These are phyloP conservation scores for Phortica variegata DNA, from an alignment of 1,140 invertebrate species.

Conservation along the genomic window DNA sequence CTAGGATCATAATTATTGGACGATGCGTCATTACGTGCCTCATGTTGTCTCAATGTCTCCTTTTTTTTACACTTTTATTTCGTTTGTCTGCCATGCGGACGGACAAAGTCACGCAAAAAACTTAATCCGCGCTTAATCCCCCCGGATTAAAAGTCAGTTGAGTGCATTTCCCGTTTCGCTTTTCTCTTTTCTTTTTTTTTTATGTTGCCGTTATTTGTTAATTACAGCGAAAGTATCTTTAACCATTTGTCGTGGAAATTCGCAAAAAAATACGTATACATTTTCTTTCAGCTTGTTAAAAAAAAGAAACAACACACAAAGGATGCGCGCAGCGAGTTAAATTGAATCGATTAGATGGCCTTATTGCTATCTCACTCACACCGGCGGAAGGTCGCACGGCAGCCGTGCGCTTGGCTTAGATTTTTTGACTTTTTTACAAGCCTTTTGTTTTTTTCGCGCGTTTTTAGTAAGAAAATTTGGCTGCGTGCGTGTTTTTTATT, in stretches of 20 bases:
- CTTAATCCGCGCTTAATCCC: constrained; percentile 25
- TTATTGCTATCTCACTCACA: no score
- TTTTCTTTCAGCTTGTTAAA: constrained; percentile 15
- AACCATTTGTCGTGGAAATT: constrained; percentile 49
- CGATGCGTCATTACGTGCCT: constrained; percentile 18
- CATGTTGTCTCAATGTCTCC: no score
- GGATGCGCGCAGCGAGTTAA: constrained; percentile 30
- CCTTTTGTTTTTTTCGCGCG: constrained; percentile 28
- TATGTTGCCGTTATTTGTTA: constrained; percentile 24
- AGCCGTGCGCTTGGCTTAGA: constrained; percentile 27
- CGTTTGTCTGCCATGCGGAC: constrained; percentile 27
- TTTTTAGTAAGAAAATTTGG: constrained; percentile 20
- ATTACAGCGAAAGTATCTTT: constrained; percentile 31
- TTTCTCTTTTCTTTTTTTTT: constrained; percentile 13
- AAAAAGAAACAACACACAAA: constrained; percentile 6
- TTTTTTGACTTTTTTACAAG: constrained; percentile 46
- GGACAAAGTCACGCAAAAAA: constrained; percentile 18
- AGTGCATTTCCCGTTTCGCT: constrained; percentile 13
- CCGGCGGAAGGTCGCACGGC: constrained; percentile 2
- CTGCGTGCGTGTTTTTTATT: constrained; percentile 20
- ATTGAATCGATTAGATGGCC: constrained; percentile 47
- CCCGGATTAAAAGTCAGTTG: no score
- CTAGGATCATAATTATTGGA: constrained; percentile 52
- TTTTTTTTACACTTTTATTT: no score
- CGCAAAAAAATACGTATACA: constrained; percentile 33